A percentile compares a stretch with the other conserved stretches of the same genome.
These are phyloP conservation scores for Ceratitis capitata DNA, from an alignment of 1,140 invertebrate species.

Conservation along the genomic window DNA sequence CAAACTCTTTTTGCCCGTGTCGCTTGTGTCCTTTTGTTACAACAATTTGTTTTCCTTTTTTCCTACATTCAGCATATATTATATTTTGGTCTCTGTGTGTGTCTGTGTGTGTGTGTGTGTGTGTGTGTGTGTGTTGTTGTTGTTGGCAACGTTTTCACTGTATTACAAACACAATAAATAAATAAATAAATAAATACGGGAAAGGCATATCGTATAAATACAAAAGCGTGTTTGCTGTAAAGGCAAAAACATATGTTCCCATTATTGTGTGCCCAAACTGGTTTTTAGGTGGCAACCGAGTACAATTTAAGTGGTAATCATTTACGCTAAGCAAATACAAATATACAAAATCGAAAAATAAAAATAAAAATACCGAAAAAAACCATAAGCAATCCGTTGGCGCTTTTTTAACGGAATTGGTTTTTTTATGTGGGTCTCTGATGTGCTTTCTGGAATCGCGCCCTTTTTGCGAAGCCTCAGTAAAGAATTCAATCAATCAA, in stretches of 20 bases:
- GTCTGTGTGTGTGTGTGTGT: not conserved
- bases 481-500: not conserved
- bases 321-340: slow-evolving; percentile 65
- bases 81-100: not conserved
- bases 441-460: not conserved
- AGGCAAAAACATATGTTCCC: slow-evolving; percentile 63
- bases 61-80: not conserved
- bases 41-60: not conserved
- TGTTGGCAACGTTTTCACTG: slow-evolving; percentile 9
- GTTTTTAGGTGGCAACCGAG: slow-evolving; percentile 65
- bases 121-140: not conserved
- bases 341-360: slow-evolving; percentile 24
- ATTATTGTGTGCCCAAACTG: slow-evolving; percentile 55
- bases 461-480: not conserved
- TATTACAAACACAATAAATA: slow-evolving; percentile 30
- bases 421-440: not conserved
- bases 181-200: not conserved
- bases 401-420: not conserved
- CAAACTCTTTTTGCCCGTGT: not conserved
- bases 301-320: slow-evolving; percentile 65
- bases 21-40: slow-evolving; percentile 6
- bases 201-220: slow-evolving; percentile 15
- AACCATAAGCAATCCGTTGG: not conserved
- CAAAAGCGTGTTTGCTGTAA: slow-evolving; percentile 27
- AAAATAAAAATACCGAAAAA: no score